phyloP scores from a whole-genome alignment of 2,797 vertebrate genomes.

The Corythornis leucogaster region DNA sequence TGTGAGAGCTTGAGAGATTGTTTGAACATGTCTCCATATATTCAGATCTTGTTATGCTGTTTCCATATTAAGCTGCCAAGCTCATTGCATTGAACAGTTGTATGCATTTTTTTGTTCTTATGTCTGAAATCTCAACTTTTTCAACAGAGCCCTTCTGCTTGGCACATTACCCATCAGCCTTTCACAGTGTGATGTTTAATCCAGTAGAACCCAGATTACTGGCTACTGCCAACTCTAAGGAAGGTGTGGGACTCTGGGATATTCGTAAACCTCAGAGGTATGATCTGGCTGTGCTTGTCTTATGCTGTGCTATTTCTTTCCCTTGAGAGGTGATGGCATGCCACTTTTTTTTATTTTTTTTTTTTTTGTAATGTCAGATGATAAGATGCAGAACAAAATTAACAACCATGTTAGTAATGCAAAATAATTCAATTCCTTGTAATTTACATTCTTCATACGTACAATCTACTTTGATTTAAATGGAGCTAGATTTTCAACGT shows the following conservation, averaged over 20 bases:
- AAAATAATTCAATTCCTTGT: not conserved
- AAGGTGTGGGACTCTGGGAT: slow-evolving; percentile 98
- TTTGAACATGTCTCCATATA: slow-evolving; percentile 17
- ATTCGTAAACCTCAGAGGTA: slow-evolving; percentile 98
- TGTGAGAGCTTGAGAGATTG: slow-evolving; percentile 8
- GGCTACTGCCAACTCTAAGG: slow-evolving; percentile 98
- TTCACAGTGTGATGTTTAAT: slow-evolving; percentile 99
- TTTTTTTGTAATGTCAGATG: not conserved
- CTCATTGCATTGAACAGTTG: not conserved
- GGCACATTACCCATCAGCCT: slow-evolving; percentile 97
- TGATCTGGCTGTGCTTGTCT: slow-evolving; percentile 15
- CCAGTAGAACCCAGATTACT: slow-evolving; percentile 94
- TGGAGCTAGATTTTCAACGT: not conserved
- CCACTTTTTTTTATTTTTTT: too few relatives aligned
- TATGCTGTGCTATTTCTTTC: not conserved
- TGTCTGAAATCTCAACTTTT: slow-evolving; percentile 31
- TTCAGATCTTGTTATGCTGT: slow-evolving; percentile 28
- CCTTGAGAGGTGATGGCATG: not conserved
- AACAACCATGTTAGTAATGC: not conserved
- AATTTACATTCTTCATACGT: not conserved
- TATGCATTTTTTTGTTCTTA: slow-evolving; percentile 16
- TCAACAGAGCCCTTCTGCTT: slow-evolving; percentile 94
- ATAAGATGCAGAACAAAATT: not conserved
- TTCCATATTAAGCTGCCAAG: slow-evolving; percentile 17
- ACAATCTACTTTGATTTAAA: not conserved